Percentiles rank a stretch among this genome's conserved stretches.
These are phyloP conservation scores for Haemorhous mexicanus DNA, from an alignment of 2,113 vertebrate species.

Conservation along the genomic window DNA sequence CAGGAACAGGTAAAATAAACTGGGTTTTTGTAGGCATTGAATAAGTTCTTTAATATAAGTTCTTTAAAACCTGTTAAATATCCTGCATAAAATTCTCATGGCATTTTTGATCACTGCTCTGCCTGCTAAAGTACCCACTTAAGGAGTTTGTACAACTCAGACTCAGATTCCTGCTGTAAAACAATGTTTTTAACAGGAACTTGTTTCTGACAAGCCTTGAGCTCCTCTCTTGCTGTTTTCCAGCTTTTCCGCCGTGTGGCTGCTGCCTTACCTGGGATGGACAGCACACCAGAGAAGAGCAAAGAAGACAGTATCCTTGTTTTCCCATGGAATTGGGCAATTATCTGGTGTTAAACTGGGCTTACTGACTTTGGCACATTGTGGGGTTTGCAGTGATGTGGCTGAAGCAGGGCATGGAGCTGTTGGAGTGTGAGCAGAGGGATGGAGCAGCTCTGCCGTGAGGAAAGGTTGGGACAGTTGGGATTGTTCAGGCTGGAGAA, in stretches of 20 bases:
- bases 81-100: not conserved
- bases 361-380: not conserved
- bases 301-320: slow-evolving; percentile 90
- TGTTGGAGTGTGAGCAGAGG: not conserved
- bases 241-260: slow-evolving; percentile 87
- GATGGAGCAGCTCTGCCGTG: not conserved
- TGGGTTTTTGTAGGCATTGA: not conserved
- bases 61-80: not conserved
- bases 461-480: not conserved
- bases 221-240: not conserved
- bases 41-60: not conserved
- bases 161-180: not conserved
- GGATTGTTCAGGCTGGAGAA: not conserved
- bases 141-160: fast-evolving
- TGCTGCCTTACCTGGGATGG: slow-evolving; percentile 86
- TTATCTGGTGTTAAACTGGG: not conserved
- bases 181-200: fast-evolving
- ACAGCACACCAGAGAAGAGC: slow-evolving; percentile 86
- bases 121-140: not conserved
- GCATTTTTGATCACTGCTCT: not conserved
- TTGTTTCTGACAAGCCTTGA: not conserved
- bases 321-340: not conserved
- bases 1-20: not conserved
- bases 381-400: no score
- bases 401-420: not conserved